Percentiles rank a stretch among this genome's conserved stretches.
Conservation (phyloP, 2,888 invertebrate genomes). For the Acleris holmiana region DNA sequence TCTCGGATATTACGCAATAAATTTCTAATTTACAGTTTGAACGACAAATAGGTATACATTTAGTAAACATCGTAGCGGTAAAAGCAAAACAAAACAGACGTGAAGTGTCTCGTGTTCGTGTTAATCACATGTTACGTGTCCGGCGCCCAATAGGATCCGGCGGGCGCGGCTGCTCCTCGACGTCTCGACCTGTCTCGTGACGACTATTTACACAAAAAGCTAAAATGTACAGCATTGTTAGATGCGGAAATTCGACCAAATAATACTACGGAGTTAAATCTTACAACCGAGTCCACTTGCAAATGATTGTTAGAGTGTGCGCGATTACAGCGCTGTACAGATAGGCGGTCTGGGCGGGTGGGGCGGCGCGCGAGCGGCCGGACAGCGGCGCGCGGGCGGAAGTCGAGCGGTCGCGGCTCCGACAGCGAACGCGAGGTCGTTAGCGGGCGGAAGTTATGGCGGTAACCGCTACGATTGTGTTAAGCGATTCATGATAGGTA, state of each 20-base stretch:
- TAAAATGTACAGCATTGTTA: constrained; percentile 82
- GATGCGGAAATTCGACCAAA: constrained; percentile 79
- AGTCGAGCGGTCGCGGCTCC: constrained; percentile 50
- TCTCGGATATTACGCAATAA: constrained; percentile 61
- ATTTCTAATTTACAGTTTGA: constrained; percentile 66
- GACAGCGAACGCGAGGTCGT: constrained; percentile 60
- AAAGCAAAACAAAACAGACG: constrained; percentile 82
- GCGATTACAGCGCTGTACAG: constrained; percentile 43
- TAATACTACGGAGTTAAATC: constrained; percentile 73
- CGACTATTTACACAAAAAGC: constrained; percentile 80
- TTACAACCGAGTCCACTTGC: constrained; percentile 65
- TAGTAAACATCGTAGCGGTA: constrained; percentile 83
- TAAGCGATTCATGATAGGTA: constrained; percentile 52
- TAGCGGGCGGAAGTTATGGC: constrained; percentile 74
- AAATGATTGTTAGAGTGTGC: constrained; percentile 53
- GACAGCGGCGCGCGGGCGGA: constrained; percentile 37
- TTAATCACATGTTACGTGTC: constrained; percentile 82
- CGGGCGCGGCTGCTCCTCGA: constrained; percentile 52
- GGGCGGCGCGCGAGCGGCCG: constrained; percentile 33
- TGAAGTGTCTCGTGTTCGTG: constrained; percentile 75
- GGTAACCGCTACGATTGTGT: constrained; percentile 80
- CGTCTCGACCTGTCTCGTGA: constrained; percentile 55
- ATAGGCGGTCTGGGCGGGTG: constrained; percentile 32
- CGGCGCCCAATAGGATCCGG: constrained; percentile 49
- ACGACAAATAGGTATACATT: constrained; percentile 67